Base-by-base conservation (phyloP, 2,113 vertebrate genomes). In the Anhinga anhinga region DNA sequence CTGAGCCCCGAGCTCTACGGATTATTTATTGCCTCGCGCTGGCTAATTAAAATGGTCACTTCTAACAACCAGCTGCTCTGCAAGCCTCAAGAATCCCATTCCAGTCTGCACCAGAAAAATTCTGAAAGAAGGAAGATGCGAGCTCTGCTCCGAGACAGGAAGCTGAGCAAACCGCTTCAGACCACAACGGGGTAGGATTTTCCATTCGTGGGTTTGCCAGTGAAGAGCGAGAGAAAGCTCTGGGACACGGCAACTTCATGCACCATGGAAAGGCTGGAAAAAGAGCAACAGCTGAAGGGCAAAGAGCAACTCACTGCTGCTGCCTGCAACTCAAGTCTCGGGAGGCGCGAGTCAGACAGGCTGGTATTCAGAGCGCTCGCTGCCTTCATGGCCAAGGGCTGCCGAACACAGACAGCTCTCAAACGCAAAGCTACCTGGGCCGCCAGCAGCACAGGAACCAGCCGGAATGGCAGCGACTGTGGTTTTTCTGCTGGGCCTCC, bases 1-100 rank as follows among this genome's bases (percentile, higher is more conserved):
- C n/a, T 1, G 5, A 34, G 20, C 42, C 50, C 30, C 0, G 1
- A 44, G 45, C 40, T 25, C 63, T 18, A 3, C 0, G 4, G n/a
- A 32, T 36, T 25, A 15, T 4, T 69, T 29, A 62, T 5, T 20
- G 42, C 50, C 21, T 45, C 1, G 0, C 1, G 0, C 34, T 22
- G 9, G n/a, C 59, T 52, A 32, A 70, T 36, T 58, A 30, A 32
- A 47, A 34, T 0, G 4, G 29, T 25, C 23, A 2, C 38, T 65
- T 36, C 36, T 19, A 71, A 50, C 2, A 1, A 16, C 19, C 32
- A 15, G 38, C 50, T 55, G 45, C 74, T 49, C 62, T 8, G 34
- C 20, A 26, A 66, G 72, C 79, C 40, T 45, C n/a, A 5, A 7
- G 47, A 66, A 18, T 20, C 45, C 59, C 11, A 8, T 7, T 61